phyloP scores from a whole-genome alignment of 2,113 vertebrate species.

The Laticauda colubrina region DNA sequence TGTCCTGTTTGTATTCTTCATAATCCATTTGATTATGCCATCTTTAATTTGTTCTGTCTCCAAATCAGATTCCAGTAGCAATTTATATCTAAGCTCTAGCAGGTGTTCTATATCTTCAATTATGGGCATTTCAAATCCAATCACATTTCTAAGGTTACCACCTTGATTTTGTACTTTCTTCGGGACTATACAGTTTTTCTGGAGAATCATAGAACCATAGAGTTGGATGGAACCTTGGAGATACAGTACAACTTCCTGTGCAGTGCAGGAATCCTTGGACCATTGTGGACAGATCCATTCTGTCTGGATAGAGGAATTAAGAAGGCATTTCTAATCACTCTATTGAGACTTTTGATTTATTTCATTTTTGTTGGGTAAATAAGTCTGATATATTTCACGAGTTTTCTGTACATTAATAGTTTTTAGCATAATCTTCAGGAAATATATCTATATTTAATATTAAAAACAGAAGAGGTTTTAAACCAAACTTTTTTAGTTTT shows the following conservation, averaged over 20 bases:
- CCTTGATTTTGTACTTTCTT: background rate
- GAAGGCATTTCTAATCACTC: background rate
- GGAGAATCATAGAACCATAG: no score
- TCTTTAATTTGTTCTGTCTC: background rate
- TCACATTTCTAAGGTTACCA: no score
- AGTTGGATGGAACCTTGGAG: background rate
- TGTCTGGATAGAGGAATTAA: background rate
- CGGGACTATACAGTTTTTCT: no score
- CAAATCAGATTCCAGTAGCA: background rate
- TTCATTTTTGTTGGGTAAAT: background rate
- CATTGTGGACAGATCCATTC: background rate
- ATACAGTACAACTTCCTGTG: background rate
- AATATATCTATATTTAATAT: background rate
- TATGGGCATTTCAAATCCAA: no score
- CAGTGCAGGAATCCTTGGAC: background rate
- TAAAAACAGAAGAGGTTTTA: background rate
- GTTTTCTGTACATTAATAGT: background rate
- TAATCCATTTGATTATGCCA: background rate
- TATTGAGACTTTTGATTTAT: background rate
- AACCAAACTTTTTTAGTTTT: background rate
- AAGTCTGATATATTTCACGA: background rate
- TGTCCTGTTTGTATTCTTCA: background rate
- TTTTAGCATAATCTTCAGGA: background rate
- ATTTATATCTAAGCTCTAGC: no score
- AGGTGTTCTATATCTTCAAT: no score